phyloP scores from a whole-genome alignment of 2,113 vertebrate species.

The Semicossyphus pulcher region DNA sequence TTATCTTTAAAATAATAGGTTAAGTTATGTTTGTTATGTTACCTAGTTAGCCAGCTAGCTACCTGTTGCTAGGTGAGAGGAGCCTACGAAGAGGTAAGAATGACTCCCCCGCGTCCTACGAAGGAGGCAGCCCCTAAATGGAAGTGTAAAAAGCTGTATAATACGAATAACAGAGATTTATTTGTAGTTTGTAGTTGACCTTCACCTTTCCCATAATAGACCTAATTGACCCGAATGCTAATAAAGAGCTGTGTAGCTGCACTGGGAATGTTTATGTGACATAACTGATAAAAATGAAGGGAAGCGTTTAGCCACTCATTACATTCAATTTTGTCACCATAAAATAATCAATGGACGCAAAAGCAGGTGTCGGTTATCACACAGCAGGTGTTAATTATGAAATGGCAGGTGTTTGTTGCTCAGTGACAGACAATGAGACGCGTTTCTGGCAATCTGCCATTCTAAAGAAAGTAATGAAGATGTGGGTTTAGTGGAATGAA shows the following conservation, averaged over 20 bases:
- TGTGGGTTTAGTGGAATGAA: constrained; percentile 8
- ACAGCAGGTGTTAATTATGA: constrained; percentile 63
- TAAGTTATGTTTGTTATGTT: too few relatives aligned
- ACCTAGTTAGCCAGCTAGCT: too few relatives aligned
- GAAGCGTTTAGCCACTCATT: constrained; percentile 50
- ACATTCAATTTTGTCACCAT: constrained; percentile 27
- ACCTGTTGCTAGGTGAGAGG: too few relatives aligned
- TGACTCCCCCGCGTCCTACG: too few relatives aligned
- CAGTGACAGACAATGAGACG: constrained; percentile 33
- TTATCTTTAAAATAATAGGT: too few relatives aligned
- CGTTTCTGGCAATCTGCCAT: constrained; percentile 37
- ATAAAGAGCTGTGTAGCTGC: background rate
- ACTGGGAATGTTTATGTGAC: background rate
- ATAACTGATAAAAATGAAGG: constrained; percentile 20
- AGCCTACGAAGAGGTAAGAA: too few relatives aligned
- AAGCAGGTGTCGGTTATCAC: constrained; percentile 62
- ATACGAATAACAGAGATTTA: too few relatives aligned
- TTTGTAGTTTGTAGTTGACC: background rate
- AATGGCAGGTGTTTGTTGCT: constrained; percentile 61
- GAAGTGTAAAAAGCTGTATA: too few relatives aligned
- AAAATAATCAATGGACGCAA: constrained; percentile 45
- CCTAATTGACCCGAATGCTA: background rate
- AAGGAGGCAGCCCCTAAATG: too few relatives aligned
- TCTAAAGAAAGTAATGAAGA: constrained; percentile 38
- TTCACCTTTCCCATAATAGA: background rate